These are phyloP conservation scores for Pterois miles DNA, from an alignment of 2,797 vertebrate species.

Conservation along the genomic window DNA sequence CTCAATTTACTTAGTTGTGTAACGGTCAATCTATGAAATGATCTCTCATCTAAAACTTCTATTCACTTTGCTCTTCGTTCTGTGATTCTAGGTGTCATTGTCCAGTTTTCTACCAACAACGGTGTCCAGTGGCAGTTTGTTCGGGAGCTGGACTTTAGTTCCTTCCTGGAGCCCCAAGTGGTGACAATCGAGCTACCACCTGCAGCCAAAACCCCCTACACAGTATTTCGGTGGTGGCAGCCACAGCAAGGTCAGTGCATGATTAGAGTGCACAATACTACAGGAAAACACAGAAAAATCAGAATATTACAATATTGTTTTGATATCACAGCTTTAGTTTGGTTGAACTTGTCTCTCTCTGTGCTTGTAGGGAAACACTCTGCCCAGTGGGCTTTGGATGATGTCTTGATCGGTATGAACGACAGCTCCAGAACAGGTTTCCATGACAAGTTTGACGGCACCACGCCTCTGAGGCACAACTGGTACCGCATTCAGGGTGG, in stretches of 20 bases:
- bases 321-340: not conserved
- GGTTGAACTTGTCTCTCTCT: not conserved
- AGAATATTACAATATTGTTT: not conserved
- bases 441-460: conserved; percentile 95
- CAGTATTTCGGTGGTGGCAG: conserved; percentile 98
- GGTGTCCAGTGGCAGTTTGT: conserved; percentile 94
- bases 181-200: conserved; percentile 95
- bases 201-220: conserved; percentile 91
- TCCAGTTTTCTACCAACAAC: conserved; percentile 96
- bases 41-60: not conserved
- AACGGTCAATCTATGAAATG: not conserved
- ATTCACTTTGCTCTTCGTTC: not conserved
- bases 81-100: conserved; percentile 87
- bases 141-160: conserved; percentile 94
- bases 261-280: not conserved
- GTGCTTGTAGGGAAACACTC: conserved; percentile 90
- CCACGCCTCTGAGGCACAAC: conserved; percentile 90
- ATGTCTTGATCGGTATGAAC: conserved; percentile 97
- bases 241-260: conserved; percentile 89
- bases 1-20: not conserved
- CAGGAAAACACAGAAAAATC: not conserved
- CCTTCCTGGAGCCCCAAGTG: conserved; percentile 94
- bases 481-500: conserved; percentile 98
- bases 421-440: conserved; percentile 97
- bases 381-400: conserved; percentile 97